phyloP scores from a whole-genome alignment of 2,797 vertebrate species.

The Sebastes cheni region DNA sequence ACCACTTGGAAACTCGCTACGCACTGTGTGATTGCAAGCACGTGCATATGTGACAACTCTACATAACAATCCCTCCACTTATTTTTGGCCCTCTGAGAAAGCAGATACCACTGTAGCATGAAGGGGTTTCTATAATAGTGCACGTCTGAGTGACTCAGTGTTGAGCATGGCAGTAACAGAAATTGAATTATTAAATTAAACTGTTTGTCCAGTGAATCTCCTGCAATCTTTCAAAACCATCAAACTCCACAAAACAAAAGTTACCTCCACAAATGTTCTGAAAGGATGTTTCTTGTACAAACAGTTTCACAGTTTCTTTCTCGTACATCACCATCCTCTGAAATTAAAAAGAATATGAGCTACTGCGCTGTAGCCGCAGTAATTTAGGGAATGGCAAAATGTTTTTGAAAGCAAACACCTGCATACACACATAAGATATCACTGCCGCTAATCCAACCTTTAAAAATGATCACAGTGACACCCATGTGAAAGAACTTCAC shows the following conservation, averaged over 20 bases:
- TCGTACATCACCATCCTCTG: neutral
- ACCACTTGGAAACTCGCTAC: conserved; percentile 11
- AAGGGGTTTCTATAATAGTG: conserved; percentile 69
- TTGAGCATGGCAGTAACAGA: conserved; percentile 29
- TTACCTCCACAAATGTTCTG: neutral
- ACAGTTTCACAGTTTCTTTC: neutral
- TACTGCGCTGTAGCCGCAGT: neutral
- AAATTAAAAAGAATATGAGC: neutral
- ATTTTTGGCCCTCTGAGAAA: conserved; percentile 79
- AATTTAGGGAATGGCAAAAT: neutral
- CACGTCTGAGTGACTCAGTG: conserved; percentile 48
- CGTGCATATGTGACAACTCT: conserved; percentile 52
- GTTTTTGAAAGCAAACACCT: neutral
- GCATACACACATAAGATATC: neutral
- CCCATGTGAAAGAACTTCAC: neutral
- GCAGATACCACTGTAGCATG: conserved; percentile 74
- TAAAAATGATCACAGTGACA: neutral
- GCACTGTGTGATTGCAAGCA: neutral
- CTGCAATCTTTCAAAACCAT: neutral
- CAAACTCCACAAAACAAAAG: neutral
- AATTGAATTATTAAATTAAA: conserved; percentile 34
- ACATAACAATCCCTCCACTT: conserved; percentile 70
- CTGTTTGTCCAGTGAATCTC: conserved; percentile 15
- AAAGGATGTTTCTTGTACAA: neutral
- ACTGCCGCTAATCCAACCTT: neutral